These are phyloP conservation scores for Eleutherodactylus coqui DNA, from an alignment of 2,797 vertebrate genomes.

Conservation along the genomic window DNA sequence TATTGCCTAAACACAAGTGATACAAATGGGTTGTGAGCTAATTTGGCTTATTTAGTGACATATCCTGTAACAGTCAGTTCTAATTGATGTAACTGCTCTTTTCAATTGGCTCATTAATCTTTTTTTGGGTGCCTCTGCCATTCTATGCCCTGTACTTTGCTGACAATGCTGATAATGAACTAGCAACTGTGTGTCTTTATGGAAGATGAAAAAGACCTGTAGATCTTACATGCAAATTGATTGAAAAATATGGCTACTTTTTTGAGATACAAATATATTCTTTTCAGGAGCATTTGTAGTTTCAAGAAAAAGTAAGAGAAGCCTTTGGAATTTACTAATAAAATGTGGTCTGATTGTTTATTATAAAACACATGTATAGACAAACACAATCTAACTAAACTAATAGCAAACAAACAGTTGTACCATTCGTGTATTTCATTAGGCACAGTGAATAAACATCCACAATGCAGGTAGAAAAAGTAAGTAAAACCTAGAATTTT, in stretches of 20 bases:
- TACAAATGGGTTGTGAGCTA: conserved; percentile 60
- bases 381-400: no score
- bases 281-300: no score
- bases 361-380: no score
- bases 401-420: no score
- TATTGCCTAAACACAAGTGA: conserved; percentile 61
- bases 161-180: conserved; percentile 49
- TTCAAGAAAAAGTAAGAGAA: no score
- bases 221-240: neutral
- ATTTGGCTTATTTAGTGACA: conserved; percentile 62
- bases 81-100: conserved; percentile 60
- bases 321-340: no score
- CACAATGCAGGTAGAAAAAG: no score
- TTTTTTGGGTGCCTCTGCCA: conserved; percentile 50
- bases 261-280: neutral
- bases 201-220: neutral
- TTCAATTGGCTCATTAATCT: conserved; percentile 62
- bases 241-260: neutral
- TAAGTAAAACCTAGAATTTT: no score
- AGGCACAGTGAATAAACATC: no score
- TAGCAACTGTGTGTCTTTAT: neutral
- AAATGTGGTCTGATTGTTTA: no score
- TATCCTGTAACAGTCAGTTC: conserved; percentile 57
- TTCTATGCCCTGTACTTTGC: conserved; percentile 37
- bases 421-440: no score